These are phyloP conservation scores for Pterocles orientalis DNA, from an alignment of 2,113 vertebrate genomes.

Conservation along the genomic window DNA sequence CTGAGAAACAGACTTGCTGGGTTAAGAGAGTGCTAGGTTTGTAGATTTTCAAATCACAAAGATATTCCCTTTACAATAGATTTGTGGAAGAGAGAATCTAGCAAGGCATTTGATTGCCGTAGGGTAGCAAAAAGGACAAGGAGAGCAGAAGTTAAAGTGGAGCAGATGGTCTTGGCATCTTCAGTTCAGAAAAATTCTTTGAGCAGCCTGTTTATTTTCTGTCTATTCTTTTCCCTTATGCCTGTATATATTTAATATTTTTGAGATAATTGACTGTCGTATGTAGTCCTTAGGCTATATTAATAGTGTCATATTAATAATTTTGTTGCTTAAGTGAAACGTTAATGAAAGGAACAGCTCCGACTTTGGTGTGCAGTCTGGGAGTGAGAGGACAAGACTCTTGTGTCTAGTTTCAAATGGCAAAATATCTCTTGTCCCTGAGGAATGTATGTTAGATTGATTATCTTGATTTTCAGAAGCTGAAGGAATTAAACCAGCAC, in stretches of 20 bases:
- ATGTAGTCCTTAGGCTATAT: not conserved
- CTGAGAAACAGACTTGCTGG: not conserved
- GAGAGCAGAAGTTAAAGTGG: not conserved
- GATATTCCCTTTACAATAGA: not conserved
- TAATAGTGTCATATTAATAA: not conserved
- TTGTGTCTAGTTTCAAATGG: not conserved
- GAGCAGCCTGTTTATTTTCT: not conserved
- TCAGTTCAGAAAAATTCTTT: not conserved
- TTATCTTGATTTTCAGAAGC: not conserved
- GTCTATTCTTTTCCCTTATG: not conserved
- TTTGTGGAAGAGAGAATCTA: not conserved
- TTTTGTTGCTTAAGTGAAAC: not conserved
- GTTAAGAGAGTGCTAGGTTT: not conserved
- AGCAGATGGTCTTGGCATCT: not conserved
- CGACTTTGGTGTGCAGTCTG: no score
- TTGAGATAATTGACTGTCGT: not conserved
- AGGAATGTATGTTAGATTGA: not conserved
- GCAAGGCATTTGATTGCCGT: not conserved
- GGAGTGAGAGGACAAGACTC: fast-evolving
- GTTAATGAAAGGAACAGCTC: not conserved
- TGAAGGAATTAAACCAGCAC: not conserved
- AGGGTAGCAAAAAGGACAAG: not conserved
- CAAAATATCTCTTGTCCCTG: not conserved
- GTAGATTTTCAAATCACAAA: not conserved
- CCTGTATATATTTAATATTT: not conserved